Conservation (phyloP, 2,113 vertebrate species). For the Cyanoliseus patagonus region DNA sequence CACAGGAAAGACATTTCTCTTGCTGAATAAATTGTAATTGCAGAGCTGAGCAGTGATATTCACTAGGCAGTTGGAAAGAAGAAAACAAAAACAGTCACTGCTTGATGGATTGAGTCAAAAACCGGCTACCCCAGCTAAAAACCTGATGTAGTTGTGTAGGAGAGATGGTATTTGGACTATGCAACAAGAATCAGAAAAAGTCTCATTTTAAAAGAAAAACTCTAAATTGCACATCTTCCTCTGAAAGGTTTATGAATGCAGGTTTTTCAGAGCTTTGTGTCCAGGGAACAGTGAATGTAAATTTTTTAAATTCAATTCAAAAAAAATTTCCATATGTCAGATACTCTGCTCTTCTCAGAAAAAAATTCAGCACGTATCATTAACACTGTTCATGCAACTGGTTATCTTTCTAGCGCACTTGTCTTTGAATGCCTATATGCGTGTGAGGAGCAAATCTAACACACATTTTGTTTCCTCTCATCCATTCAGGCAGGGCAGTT, state of each 20-base stretch:
- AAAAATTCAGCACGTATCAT: not conserved
- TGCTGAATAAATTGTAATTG: not conserved
- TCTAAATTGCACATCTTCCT: not conserved
- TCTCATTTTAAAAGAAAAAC: not conserved
- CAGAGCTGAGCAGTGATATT: not conserved
- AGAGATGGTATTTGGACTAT: not conserved
- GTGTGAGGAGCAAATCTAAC: not conserved
- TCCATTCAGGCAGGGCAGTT: not conserved
- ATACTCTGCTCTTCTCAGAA: not conserved
- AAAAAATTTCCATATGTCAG: not conserved
- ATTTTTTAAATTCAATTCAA: not conserved
- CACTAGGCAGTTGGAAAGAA: not conserved
- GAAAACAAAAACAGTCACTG: not conserved
- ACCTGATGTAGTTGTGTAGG: not conserved
- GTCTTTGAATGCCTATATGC: not conserved
- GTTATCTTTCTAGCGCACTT: not conserved
- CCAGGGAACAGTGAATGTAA: not conserved
- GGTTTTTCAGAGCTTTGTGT: not conserved
- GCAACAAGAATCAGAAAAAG: not conserved
- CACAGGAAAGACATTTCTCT: not conserved
- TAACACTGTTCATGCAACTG: not conserved
- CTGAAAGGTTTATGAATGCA: not conserved
- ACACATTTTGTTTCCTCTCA: not conserved
- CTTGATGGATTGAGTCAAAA: not conserved
- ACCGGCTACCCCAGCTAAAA: not conserved